These are phyloP conservation scores for Drosophila lini DNA, from an alignment of 1,140 invertebrate species.

Conservation along the genomic window DNA sequence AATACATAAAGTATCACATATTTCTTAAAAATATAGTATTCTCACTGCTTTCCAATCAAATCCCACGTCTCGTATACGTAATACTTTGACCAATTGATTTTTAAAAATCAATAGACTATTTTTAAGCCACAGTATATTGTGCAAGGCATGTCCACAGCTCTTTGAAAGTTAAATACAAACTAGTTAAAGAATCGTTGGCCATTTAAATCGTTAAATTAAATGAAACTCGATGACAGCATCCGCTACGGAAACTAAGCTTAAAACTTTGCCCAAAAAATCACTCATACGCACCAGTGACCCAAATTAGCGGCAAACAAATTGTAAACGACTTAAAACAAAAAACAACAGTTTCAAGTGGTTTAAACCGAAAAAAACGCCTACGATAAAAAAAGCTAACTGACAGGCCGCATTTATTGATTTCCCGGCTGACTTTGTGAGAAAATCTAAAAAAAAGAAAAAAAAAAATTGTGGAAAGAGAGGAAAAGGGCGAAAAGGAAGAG, in stretches of 20 bases:
- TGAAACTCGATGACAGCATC: conserved; percentile 16
- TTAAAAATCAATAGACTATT: conserved; percentile 27
- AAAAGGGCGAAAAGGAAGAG: conserved; percentile 10
- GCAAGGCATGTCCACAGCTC: conserved; percentile 6
- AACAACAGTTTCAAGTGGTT: conserved; percentile 11
- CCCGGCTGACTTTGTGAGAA: conserved; percentile 28
- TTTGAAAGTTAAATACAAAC: background rate
- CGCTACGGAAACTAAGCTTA: conserved; percentile 3
- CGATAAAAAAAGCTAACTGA: conserved; percentile 26
- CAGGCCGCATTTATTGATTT: conserved; percentile 63
- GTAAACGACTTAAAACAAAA: conserved; percentile 23
- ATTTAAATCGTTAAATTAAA: conserved; percentile 14
- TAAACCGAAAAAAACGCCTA: conserved; percentile 18
- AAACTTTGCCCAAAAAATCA: conserved; percentile 28
- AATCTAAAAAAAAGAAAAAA: conserved; percentile 12
- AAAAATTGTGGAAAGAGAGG: conserved; percentile 9
- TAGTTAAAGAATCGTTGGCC: conserved; percentile 9
- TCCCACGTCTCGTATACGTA: conserved; percentile 25
- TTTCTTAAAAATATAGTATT: background rate
- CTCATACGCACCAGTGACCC: conserved; percentile 71
- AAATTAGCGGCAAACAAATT: conserved; percentile 39
- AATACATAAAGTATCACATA: too few relatives aligned
- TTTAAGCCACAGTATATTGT: conserved; percentile 4
- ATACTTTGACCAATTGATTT: conserved; percentile 11
- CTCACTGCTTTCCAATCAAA: background rate